phyloP scores from a whole-genome alignment of 2,888 invertebrate species.

The Oscheius sp. region DNA sequence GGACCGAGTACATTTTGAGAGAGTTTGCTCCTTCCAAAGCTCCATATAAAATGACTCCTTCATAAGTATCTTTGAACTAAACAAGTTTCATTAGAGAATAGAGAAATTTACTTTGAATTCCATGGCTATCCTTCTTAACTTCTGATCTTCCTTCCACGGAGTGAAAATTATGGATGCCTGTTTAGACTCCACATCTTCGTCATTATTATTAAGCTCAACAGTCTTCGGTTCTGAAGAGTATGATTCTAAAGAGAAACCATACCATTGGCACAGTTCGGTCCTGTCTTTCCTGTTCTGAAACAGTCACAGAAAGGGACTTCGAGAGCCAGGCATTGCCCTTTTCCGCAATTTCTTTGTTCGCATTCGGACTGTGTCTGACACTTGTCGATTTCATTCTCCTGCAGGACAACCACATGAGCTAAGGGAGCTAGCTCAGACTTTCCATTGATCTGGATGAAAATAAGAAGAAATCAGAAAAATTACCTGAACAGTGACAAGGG shows the following conservation, averaged over 20 bases:
- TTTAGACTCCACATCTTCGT: constrained; percentile 34
- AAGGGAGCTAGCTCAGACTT: background rate
- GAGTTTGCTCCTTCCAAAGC: constrained; percentile 16
- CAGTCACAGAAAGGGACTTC: constrained; percentile 56
- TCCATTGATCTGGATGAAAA: background rate
- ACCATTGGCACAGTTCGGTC: constrained; percentile 52
- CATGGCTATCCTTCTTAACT: constrained; percentile 37
- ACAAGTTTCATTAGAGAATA: background rate
- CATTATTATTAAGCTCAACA: constrained; percentile 34
- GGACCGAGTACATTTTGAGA: constrained; percentile 46
- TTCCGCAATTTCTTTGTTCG: constrained; percentile 41
- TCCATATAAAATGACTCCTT: constrained; percentile 45
- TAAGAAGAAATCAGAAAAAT: background rate
- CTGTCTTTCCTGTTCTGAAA: constrained; percentile 46
- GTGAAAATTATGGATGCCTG: constrained; percentile 26
- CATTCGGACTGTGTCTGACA: constrained; percentile 41
- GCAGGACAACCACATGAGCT: constrained; percentile 8
- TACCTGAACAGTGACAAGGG: constrained; percentile 41
- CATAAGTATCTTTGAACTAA: constrained; percentile 31
- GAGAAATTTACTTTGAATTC: constrained; percentile 43
- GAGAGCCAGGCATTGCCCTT: constrained; percentile 45
- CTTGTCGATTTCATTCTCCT: constrained; percentile 37
- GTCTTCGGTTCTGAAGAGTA: background rate
- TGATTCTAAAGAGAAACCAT: background rate
- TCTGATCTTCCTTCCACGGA: constrained; percentile 34